A percentile compares a stretch with the other conserved stretches of the same genome.
phyloP scores from a whole-genome alignment of 2,888 invertebrate species.

The Aplocera efformata region DNA sequence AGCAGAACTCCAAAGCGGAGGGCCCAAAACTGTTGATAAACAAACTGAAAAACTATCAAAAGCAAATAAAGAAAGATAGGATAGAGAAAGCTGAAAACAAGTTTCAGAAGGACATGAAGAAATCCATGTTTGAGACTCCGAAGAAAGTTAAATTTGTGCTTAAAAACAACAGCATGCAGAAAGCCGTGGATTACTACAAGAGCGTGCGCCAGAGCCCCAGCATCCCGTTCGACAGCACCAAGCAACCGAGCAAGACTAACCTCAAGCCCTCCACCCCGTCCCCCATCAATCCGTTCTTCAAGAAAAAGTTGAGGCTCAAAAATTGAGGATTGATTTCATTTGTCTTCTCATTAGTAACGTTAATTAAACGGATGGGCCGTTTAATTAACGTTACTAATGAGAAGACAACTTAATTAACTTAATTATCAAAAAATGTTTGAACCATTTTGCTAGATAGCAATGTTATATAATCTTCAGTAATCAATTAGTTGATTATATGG shows the following conservation, averaged over 20 bases:
- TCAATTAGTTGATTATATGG: no score
- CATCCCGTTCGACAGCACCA: slow-evolving; percentile 87
- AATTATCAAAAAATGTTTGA: no score
- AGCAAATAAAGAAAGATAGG: slow-evolving; percentile 32
- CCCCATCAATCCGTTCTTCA: slow-evolving; percentile 89
- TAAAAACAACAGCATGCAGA: slow-evolving; percentile 85
- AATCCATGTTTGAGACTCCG: slow-evolving; percentile 40
- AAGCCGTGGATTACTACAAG: slow-evolving; percentile 85
- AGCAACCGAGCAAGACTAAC: slow-evolving; percentile 85
- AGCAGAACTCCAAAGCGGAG: slow-evolving; percentile 2
- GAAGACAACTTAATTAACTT: no score
- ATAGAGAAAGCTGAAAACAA: slow-evolving; percentile 21
- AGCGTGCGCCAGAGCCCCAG: slow-evolving; percentile 86
- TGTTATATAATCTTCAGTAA: no score
- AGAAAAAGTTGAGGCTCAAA: slow-evolving; percentile 63
- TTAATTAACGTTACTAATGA: no score
- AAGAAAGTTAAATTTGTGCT: slow-evolving; percentile 88
- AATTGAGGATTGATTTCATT: no score
- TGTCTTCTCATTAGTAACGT: no score
- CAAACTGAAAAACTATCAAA: slow-evolving; percentile 55
- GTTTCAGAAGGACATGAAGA: slow-evolving; percentile 2
- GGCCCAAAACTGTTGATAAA: slow-evolving; percentile 40
- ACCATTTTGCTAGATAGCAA: no score
- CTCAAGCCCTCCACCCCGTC: slow-evolving; percentile 85
- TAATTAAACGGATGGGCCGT: no score